Percentiles rank a stretch among this genome's conserved stretches.
These are phyloP conservation scores for Monopis laevigella DNA, from an alignment of 2,888 invertebrate species.

Conservation along the genomic window DNA sequence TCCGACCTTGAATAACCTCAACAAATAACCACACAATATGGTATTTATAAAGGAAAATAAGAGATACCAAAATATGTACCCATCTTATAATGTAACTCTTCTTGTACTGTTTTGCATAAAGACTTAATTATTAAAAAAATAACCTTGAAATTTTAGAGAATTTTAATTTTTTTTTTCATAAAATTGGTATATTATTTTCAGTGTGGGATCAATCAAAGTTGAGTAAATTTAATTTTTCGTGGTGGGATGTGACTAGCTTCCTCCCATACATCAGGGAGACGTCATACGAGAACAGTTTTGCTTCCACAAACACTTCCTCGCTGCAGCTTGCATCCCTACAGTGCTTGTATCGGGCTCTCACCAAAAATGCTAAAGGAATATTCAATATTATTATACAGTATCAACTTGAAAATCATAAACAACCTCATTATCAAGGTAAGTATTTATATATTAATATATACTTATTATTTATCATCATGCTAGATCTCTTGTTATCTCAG, in stretches of 20 bases:
- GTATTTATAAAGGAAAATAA: too few species aligned
- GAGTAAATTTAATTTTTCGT: constrained; percentile 87
- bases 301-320: constrained; percentile 81
- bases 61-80: too few species aligned
- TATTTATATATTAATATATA: too few species aligned
- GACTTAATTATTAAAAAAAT: too few species aligned
- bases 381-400: constrained; percentile 84
- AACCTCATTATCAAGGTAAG: constrained; percentile 78
- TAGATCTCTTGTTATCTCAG: too few species aligned
- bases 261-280: constrained; percentile 86
- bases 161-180: constrained; percentile 12
- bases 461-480: too few species aligned
- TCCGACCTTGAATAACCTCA: too few species aligned
- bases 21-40: too few species aligned
- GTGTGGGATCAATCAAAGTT: constrained; percentile 92
- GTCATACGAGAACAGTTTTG: constrained; percentile 83
- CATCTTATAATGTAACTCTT: too few species aligned
- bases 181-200: constrained; percentile 37
- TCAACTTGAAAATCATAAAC: constrained; percentile 80
- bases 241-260: constrained; percentile 92
- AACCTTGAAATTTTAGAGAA: too few species aligned
- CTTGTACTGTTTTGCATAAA: too few species aligned
- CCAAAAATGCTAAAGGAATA: constrained; percentile 86
- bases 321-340: constrained; percentile 85
- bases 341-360: constrained; percentile 91